Percentiles rank a stretch among this genome's conserved stretches.
Evolutionary conservation across 2,113 vertebrate genomes (phyloP).

Genomic region (Eublepharis macularius): DNA sequence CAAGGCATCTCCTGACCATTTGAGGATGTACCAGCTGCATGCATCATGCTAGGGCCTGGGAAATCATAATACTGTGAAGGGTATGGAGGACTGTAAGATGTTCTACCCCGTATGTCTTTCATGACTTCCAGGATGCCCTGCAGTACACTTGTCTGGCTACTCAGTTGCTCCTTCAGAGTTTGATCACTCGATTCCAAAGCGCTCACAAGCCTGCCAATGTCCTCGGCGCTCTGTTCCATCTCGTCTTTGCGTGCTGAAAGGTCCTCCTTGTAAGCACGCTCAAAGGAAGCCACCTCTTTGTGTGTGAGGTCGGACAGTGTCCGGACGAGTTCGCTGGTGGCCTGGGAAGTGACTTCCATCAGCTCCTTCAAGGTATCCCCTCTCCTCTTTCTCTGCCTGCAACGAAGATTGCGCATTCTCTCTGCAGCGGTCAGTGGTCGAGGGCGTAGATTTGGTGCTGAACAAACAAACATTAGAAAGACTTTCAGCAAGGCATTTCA

Average conservation of each 20-base stretch:
- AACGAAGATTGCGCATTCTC: conserved; percentile 28
- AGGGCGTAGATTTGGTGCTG: conserved; percentile 17
- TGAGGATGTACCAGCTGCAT: not conserved
- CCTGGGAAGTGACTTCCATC: conserved; percentile 31
- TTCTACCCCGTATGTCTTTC: conserved; percentile 35
- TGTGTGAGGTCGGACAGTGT: conserved; percentile 22
- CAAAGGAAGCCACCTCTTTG: conserved; percentile 29
- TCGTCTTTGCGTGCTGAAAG: conserved; percentile 11
- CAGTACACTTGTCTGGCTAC: conserved; percentile 22
- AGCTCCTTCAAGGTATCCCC: conserved; percentile 33
- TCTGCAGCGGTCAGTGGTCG: conserved; percentile 7
- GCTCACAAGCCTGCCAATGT: conserved; percentile 16
- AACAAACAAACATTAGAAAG: not conserved
- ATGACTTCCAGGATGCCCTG: conserved; percentile 32
- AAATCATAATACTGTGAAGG: conserved; percentile 31
- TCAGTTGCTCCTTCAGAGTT: conserved; percentile 29
- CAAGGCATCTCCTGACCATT: conserved; percentile 26
- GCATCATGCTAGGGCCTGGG: conserved; percentile 18
- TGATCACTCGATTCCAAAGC: conserved; percentile 26
- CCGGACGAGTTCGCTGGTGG: conserved; percentile 30
- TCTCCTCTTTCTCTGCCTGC: conserved; percentile 24
- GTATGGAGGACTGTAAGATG: conserved; percentile 11
- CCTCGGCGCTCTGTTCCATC: conserved; percentile 29
- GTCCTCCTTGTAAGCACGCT: conserved; percentile 28
- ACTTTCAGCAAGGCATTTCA: no score